Base-by-base conservation (phyloP, 2,888 invertebrate species). In the Chrysodeixis includens region DNA sequence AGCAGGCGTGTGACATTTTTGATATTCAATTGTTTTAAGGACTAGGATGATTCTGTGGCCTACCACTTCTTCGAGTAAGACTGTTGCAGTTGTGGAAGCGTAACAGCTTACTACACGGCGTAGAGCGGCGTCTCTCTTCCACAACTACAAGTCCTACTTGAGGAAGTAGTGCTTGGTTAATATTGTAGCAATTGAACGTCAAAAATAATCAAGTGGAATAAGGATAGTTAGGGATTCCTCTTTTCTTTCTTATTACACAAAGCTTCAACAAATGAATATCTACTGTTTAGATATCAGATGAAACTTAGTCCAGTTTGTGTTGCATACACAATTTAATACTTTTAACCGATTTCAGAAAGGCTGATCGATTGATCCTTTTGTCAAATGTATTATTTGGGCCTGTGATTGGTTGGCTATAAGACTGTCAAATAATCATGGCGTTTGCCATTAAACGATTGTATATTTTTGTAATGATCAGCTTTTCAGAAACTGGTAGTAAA, bases 241-340 rank as follows among this genome's bases (percentile, higher is more conserved):
- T 32, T 8, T 30, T 49, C 66, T 57, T 54, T 62, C 58, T 26
- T 40, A 5, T 0, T 8, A 20, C 30, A 49, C 54, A 52, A 62
- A 62, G 59, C 66, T 62, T 74, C 62, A 66, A 73, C 44, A 0
- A 57, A 9, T 70, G 18, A 30, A 8, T 75, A 70, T 74, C 73
- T 74, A 65, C 35, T 52, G 10, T 0, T 0, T 75, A 74, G 73
- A 74, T 70, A 74, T 59, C 46, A 66, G 51, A 46, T 54, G 62
- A 75, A 62, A 56, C 40, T 60, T 55, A 20, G 51, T 10, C 59
- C 76, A 75, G 59, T 20, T 55, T 30, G 62, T 69, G 52, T 65
- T 65, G 56, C 65, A 49, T 18, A 44, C 5, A 30, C 6, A 26
- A 26, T 26, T 4, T 4, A 2, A 26, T 26, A 26, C 6, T 26